Base-by-base conservation (phyloP, 2,888 invertebrate genomes). In the Stenchaetothrips biformis region DNA sequence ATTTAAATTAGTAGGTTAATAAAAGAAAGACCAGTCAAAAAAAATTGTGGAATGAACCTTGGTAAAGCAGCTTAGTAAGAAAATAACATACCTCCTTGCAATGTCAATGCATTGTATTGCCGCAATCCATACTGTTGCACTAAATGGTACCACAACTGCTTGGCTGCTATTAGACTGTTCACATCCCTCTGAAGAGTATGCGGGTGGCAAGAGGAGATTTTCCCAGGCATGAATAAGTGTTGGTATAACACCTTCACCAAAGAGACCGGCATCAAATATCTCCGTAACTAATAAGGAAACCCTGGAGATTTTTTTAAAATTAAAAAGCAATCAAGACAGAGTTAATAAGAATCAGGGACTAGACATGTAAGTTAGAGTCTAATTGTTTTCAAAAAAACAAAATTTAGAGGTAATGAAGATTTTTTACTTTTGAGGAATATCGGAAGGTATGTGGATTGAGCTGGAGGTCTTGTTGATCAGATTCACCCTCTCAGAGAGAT, bases 201-300 rank as follows among this genome's bases (percentile, higher is more conserved):
- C 83, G 82, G 79, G 81, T 16, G 87, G 87, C 53, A 86, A 84
- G 27, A 94, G 85, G 77, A 94, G 87, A 83, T 90, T 86, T 81
- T 90, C 87, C 90, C 92, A 92, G 8, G 94, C 94, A 87, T 94
- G 92, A 77, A 89, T 86, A 77, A 94, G 85, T 25, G 92, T 91
- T 83, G 90, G 88, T 77, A 95, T 85, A 59, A 92, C 89, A 84
- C 91, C 89, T 86, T 95, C 95, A 1, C 95, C 95, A 86, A 95
- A 92, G 48, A 95, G 85, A 0, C 92, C 94, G 79, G 92, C 92
- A 88, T 95, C 95, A 87, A 95, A 92, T 82, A 92, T 91, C 87
- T 95, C 95, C 3, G 93, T 94, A 0, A 95, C 89, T 80, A 95
- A 86, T 78, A 94, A 85, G 80, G 91, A 89, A 27, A 90, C 89